Evolutionary conservation across 2,888 invertebrate genomes (phyloP), one percentile per base, ranked within the genome.

Genomic region (Pristionchus fissidentatus): DNA sequence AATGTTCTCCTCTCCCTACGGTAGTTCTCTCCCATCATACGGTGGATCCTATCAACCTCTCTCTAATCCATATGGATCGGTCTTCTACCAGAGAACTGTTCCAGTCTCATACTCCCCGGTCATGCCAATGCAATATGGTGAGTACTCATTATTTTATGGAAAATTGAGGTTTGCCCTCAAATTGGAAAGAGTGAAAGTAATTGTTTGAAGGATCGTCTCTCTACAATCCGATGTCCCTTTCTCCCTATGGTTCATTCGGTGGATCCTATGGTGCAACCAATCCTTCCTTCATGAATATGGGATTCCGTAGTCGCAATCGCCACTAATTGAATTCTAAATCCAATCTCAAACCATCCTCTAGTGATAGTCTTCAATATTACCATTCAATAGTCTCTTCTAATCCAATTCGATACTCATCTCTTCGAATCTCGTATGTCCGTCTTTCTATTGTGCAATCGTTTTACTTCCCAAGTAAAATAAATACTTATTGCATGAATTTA

Each of bases 1-100:
- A 10, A 62, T 62, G 62, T 62, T 62, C 62, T 32, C 32, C 1
- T 62, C 62, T 35, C 62, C 62, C 62, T 62, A 62, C 10, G 62
- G 62, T 1, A 15, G 32, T 10, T n/a, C n/a, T n/a, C n/a, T n/a
- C n/a, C n/a, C n/a, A n/a, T n/a, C n/a, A n/a, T n/a, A n/a, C n/a
- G n/a, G n/a, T n/a, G n/a, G n/a, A n/a, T n/a, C n/a, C n/a, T n/a
- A n/a, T n/a, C n/a, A n/a, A n/a, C n/a, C n/a, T n/a, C 35, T 62
- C 62, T 32, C 32, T 15, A 32, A 13, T 62, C 62, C 62, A 32
- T 62, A 62, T 22, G 62, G 62, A 62, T 57, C 57, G 8, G 29
- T 57, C 26, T 26, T 57, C 26, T 57, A 29, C 57, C 57, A 1
- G 29, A 57, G 57, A 57, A 26, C 57, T 26, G 57, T 57, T 3